Conservation (phyloP, 1,140 invertebrate genomes). For the Lysiphlebus fabarum region DNA sequence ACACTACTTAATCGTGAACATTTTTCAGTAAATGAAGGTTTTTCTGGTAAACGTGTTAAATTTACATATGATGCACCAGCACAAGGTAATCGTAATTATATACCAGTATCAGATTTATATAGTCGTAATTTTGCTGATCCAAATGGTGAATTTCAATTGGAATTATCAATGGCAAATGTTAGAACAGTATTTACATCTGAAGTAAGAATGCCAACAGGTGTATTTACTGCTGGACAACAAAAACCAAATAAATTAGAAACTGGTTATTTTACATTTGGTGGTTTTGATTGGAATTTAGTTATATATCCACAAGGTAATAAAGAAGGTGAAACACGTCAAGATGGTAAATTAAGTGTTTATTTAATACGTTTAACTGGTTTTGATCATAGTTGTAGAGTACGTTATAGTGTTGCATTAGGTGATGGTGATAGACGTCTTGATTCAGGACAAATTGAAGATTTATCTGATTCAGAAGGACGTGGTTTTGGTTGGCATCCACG, state of each 20-base stretch:
- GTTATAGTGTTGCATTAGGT: conserved; percentile 71
- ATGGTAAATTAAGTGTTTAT: conserved; percentile 61
- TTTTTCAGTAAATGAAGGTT: conserved; percentile 80
- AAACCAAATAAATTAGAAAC: conserved; percentile 64
- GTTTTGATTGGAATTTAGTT: conserved; percentile 82
- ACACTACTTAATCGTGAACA: conserved; percentile 82
- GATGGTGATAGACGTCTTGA: conserved; percentile 71
- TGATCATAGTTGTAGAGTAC: conserved; percentile 75
- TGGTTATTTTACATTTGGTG: conserved; percentile 71
- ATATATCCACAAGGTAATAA: conserved; percentile 67
- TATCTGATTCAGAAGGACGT: conserved; percentile 71
- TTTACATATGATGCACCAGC: conserved; percentile 75
- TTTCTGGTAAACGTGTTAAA: conserved; percentile 75
- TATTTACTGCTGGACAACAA: conserved; percentile 46
- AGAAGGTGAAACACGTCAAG: conserved; percentile 45
- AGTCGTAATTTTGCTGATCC: conserved; percentile 75
- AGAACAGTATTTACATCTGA: conserved; percentile 75
- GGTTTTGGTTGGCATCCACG: conserved; percentile 73
- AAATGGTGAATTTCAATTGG: conserved; percentile 80
- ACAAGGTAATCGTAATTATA: conserved; percentile 77
- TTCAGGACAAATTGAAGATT: conserved; percentile 74
- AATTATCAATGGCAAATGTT: conserved; percentile 75
- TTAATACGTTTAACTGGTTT: conserved; percentile 77
- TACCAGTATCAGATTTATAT: conserved; percentile 74
- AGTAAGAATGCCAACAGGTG: conserved; percentile 46